phyloP scores from a whole-genome alignment of 2,888 invertebrate genomes.

The Drosophila barbarae region DNA sequence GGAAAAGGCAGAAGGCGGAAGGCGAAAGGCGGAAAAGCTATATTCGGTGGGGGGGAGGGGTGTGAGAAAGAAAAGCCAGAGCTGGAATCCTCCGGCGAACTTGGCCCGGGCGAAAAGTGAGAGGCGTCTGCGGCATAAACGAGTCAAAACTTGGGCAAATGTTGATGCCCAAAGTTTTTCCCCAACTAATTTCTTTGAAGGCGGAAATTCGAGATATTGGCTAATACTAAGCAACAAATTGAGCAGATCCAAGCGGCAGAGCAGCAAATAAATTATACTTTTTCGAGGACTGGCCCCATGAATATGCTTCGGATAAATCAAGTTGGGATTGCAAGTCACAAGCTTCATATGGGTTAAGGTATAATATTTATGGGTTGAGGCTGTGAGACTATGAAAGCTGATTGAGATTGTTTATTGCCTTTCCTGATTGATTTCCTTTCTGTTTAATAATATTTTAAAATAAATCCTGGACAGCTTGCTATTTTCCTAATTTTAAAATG shows the following conservation, averaged over 20 bases:
- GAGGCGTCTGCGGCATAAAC: conserved; percentile 50
- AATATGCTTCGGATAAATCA: conserved; percentile 12
- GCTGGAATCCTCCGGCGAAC: conserved; percentile 13
- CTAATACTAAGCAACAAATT: conserved; percentile 37
- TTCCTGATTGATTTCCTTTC: not conserved
- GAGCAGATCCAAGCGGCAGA: conserved; percentile 14
- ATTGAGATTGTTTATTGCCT: not conserved
- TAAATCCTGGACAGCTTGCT: too few species aligned
- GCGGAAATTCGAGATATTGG: conserved; percentile 27
- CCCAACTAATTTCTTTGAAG: conserved; percentile 49
- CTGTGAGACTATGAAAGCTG: not conserved
- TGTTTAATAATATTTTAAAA: not conserved
- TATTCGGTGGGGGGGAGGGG: too few species aligned
- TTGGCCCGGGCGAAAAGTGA: conserved; percentile 18
- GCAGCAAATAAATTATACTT: conserved; percentile 15
- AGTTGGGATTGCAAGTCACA: not conserved
- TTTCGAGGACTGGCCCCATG: not conserved
- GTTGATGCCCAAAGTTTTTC: conserved; percentile 58
- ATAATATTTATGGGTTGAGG: not conserved
- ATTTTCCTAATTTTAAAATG: too few species aligned
- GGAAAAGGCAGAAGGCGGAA: conserved; percentile 5
- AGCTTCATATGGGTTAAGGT: too few species aligned
- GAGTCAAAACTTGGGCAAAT: conserved; percentile 57
- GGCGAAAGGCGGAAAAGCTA: not conserved
- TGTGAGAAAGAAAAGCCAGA: not conserved